Evolutionary conservation across 1,140 invertebrate genomes (phyloP), one percentile per base, ranked within the genome.

Genomic region (Zaprionus inermis): DNA sequence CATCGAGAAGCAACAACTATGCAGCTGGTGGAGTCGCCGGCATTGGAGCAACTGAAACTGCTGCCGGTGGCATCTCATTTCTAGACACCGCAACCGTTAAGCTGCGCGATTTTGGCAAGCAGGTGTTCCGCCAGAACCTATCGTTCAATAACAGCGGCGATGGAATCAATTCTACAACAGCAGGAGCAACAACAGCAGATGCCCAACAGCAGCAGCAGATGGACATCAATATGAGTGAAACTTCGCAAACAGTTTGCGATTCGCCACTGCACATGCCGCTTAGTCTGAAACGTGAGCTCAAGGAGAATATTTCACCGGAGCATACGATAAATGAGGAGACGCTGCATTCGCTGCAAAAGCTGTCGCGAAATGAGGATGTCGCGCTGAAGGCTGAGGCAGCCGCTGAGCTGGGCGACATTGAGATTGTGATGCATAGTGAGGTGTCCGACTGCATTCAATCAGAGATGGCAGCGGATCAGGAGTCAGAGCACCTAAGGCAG

Each of bases 231-330:
- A n/a, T 63, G 11, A 52, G 64, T 51, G 41, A 36, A 56, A 51
- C 30, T 24, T 41, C 72, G 12, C 30, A 32, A 32, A 69, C 67
- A 6, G 63, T 60, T 3, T 60, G 63, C 2, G 83, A 88, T 38
- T 66, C 80, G 14, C 51, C 83, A 28, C 65, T 81, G 20, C 73
- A 84, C 28, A 86, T 92, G 74, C 83, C 91, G 28, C 69, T 63
- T 41, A 88, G 85, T 30, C 58, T 92, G 14, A 92, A 92, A 64
- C 78, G 81, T 46, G 89, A 92, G 63, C 78, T 92, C 5, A 92
- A 92, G 59, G 92, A 92, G 71, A 92, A 92, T 66, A 92, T 92
- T 22, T 92, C 91, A 34, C 92, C 92, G 14, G 91, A 92, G 61
- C 91, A 92, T 49, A 92, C 91, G 32, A 91, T 92, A 9, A 91